Evolutionary conservation across 2,888 invertebrate species (phyloP).

Genomic region (Parnassius apollo): DNA sequence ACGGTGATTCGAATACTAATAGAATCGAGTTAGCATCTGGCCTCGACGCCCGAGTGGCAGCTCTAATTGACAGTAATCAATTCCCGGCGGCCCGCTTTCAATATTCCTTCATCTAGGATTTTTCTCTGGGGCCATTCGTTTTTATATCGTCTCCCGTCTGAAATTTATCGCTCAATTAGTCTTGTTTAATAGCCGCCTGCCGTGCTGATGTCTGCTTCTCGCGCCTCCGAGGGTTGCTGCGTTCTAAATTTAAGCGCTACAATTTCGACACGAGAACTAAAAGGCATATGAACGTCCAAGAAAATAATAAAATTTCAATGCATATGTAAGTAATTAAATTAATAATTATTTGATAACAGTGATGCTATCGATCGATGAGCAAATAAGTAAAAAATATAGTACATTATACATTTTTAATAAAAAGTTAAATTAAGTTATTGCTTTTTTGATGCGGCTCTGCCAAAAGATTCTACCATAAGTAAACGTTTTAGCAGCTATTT

Average conservation of each 20-base stretch:
- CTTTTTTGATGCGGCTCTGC: too few species aligned
- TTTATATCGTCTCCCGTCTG: constrained; percentile 75
- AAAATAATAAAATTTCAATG: too few species aligned
- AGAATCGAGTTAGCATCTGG: constrained; percentile 64
- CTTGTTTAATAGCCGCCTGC: constrained; percentile 82
- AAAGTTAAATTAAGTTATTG: too few species aligned
- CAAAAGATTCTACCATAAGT: too few species aligned
- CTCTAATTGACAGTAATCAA: constrained; percentile 80
- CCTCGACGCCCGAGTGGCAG: constrained; percentile 60
- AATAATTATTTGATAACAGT: too few species aligned
- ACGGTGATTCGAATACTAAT: constrained; percentile 40
- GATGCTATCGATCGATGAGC: too few species aligned
- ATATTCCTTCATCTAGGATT: constrained; percentile 73
- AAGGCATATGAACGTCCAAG: too few species aligned
- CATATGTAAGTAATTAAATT: too few species aligned
- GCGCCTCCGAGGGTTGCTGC: constrained; percentile 66
- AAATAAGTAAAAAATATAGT: too few species aligned
- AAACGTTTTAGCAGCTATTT: too few species aligned
- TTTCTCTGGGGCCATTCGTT: constrained; percentile 69
- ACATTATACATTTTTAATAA: too few species aligned
- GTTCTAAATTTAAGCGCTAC: neutral
- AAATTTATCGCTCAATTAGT: constrained; percentile 83
- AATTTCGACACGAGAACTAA: neutral
- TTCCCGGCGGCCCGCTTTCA: constrained; percentile 75
- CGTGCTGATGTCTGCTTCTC: constrained; percentile 79